These are phyloP conservation scores for Crepidodera aurea DNA, from an alignment of 2,888 invertebrate genomes.

Conservation along the genomic window DNA sequence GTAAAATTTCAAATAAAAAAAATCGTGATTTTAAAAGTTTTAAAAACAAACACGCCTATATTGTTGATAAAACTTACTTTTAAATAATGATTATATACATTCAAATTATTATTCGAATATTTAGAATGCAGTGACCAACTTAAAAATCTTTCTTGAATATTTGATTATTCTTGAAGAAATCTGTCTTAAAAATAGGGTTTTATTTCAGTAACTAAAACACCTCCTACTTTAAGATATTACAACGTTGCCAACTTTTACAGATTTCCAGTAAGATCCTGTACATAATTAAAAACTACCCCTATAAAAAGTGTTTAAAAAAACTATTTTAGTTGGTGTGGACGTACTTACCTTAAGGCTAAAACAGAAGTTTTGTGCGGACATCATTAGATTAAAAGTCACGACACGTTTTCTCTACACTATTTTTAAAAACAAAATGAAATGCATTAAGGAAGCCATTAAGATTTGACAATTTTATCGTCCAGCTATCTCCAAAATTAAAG, in stretches of 20 bases:
- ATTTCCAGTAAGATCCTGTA: background rate
- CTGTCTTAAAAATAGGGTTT: slow-evolving; percentile 22
- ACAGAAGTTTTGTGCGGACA: background rate
- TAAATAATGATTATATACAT: too few species aligned
- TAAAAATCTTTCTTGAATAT: slow-evolving; percentile 6
- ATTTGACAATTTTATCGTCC: background rate
- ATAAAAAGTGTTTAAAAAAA: background rate
- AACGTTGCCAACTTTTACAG: slow-evolving; percentile 18
- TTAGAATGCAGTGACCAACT: background rate
- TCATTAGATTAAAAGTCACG: background rate
- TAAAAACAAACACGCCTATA: too few species aligned
- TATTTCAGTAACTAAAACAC: slow-evolving; percentile 20
- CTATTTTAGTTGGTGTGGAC: background rate
- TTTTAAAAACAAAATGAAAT: slow-evolving; percentile 13
- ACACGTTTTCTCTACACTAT: slow-evolving; percentile 4
- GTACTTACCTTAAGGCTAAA: slow-evolving; percentile 5
- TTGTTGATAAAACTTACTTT: too few species aligned
- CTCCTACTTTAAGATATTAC: slow-evolving; percentile 12
- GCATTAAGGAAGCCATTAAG: slow-evolving; percentile 10
- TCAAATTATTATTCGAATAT: too few species aligned
- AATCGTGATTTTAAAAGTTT: too few species aligned
- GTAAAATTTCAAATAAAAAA: too few species aligned
- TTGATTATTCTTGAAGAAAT: background rate
- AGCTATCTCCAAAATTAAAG: slow-evolving; percentile 8
- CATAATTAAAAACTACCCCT: background rate